These are phyloP conservation scores for Macrobrachium nipponense DNA, from an alignment of 1,140 invertebrate species.

Conservation along the genomic window DNA sequence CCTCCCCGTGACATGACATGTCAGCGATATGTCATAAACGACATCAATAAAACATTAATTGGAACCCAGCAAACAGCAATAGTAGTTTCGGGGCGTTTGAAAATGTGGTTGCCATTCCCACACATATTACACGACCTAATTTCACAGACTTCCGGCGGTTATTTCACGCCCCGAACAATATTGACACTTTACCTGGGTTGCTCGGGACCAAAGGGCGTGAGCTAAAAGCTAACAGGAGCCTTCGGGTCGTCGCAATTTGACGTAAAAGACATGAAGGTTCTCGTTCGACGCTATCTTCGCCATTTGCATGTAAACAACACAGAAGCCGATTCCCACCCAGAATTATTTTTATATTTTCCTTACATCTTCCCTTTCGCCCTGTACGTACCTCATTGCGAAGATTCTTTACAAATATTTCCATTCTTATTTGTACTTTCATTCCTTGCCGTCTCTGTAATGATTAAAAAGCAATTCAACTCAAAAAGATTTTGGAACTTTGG, in stretches of 20 bases:
- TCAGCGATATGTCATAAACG: not conserved
- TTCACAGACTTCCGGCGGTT: not conserved
- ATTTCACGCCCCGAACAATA: not conserved
- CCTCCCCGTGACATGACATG: not conserved
- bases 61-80: slow-evolving; percentile 30
- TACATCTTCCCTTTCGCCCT: no score
- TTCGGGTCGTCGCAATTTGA: slow-evolving; percentile 5
- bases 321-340: slow-evolving; percentile 1
- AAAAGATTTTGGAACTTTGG: no score
- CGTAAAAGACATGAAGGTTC: slow-evolving; percentile 31
- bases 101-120: slow-evolving; percentile 40
- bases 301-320: slow-evolving; percentile 48
- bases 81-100: slow-evolving; percentile 26
- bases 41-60: not conserved
- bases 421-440: no score
- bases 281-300: slow-evolving; percentile 42
- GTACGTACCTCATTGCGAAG: no score
- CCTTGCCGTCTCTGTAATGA: no score
- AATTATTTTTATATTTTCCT: no score
- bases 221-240: not conserved
- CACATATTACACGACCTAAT: slow-evolving; percentile 27
- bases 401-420: no score
- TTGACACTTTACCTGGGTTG: slow-evolving; percentile 36
- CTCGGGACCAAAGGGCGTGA: not conserved
- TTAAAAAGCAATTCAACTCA: no score